These are phyloP conservation scores for Anseranas semipalmata DNA, from an alignment of 2,113 vertebrate species.

Conservation along the genomic window DNA sequence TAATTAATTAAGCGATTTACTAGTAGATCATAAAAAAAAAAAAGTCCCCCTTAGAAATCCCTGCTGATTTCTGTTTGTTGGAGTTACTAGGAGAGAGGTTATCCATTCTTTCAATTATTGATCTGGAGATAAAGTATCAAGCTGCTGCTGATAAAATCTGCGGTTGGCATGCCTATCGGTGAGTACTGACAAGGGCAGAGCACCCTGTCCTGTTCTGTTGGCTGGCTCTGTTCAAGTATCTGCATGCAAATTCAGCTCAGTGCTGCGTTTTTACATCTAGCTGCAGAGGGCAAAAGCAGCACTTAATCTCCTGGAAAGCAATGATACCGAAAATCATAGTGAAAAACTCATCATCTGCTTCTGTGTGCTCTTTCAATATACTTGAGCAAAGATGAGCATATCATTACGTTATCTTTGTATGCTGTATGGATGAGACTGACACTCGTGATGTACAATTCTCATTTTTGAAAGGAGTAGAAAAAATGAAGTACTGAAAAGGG, in stretches of 20 bases:
- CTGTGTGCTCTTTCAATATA: not conserved
- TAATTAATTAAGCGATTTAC: not conserved
- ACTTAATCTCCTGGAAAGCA: not conserved
- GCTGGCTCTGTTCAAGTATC: not conserved
- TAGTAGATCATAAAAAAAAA: not conserved
- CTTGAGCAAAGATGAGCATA: not conserved
- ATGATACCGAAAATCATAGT: not conserved
- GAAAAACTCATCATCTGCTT: not conserved
- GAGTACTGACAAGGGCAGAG: not conserved
- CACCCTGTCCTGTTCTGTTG: not conserved
- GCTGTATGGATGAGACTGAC: not conserved
- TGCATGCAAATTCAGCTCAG: not conserved
- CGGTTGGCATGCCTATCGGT: not conserved
- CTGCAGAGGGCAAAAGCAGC: not conserved
- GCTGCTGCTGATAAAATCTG: not conserved
- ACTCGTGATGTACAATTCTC: not conserved
- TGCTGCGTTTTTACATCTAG: not conserved
- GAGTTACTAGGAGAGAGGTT: not conserved
- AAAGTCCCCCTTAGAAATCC: not conserved
- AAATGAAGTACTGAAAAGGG: not conserved
- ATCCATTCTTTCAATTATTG: not conserved
- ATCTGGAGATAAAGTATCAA: not conserved
- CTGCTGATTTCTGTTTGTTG: not conserved
- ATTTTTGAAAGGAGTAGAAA: not conserved
- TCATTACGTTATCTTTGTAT: not conserved